Percentiles rank a stretch among this genome's conserved stretches.
Evolutionary conservation across 2,888 invertebrate species (phyloP).

Genomic region (Nephrotoma flavescens): DNA sequence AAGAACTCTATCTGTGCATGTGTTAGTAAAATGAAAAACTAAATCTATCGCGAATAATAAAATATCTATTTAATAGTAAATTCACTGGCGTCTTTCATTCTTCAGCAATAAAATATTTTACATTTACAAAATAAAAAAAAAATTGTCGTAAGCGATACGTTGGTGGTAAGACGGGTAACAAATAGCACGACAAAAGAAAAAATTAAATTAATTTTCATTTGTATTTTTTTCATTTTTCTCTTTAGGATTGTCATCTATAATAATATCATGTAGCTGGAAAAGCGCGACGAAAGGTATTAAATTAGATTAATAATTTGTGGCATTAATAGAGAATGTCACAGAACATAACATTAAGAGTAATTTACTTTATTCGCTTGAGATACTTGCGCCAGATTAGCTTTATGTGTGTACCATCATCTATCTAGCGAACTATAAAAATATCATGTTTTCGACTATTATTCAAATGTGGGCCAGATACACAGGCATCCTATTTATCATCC

Average conservation of each 20-base stretch:
- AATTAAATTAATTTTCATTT: not conserved
- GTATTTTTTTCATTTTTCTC: too few relatives aligned
- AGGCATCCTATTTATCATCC: not conserved
- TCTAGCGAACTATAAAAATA: too few relatives aligned
- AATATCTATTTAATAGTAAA: not conserved
- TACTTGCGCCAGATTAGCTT: not conserved
- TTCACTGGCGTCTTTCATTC: not conserved
- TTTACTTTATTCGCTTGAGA: not conserved
- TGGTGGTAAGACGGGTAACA: not conserved
- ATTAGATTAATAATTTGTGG: not conserved
- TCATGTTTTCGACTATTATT: not conserved
- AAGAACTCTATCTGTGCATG: not conserved
- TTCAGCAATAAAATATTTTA: not conserved
- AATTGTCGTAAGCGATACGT: not conserved
- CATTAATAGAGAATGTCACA: not conserved
- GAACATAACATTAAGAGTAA: not conserved
- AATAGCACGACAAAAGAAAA: not conserved
- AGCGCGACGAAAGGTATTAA: not conserved
- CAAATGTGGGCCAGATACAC: not conserved
- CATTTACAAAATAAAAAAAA: not conserved
- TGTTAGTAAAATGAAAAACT: not conserved
- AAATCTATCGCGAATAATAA: not conserved
- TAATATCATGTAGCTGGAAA: not conserved
- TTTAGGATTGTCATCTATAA: too few relatives aligned
- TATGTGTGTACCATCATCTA: too few relatives aligned